A percentile compares a stretch with the other conserved stretches of the same genome.
These are phyloP conservation scores for Enteromius afrohamiltoni DNA, from an alignment of 2,797 vertebrate genomes.

Conservation along the genomic window DNA sequence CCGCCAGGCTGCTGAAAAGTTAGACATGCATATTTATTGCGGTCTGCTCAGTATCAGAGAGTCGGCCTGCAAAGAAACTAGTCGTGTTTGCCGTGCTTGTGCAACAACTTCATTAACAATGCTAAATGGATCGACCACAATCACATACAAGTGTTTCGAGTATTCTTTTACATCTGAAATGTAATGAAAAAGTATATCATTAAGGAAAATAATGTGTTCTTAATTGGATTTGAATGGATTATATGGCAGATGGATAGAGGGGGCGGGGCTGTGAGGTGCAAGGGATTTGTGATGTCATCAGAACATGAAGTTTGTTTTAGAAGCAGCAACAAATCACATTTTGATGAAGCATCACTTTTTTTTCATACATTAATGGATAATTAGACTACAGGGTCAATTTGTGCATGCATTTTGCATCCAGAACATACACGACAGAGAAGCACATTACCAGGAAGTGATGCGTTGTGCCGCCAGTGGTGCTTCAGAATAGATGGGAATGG, in stretches of 20 bases:
- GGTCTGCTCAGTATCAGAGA: constrained; percentile 19
- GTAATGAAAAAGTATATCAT: neutral
- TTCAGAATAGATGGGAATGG: constrained; percentile 9
- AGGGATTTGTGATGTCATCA: constrained; percentile 3
- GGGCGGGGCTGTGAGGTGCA: neutral
- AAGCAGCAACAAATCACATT: neutral
- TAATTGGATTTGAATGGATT: neutral
- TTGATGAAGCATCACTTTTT: neutral
- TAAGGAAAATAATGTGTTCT: neutral
- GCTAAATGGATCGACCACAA: neutral
- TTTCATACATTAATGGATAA: neutral
- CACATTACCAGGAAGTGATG: neutral
- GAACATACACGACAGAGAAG: constrained; percentile 6
- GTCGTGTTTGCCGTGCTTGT: neutral
- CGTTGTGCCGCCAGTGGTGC: neutral
- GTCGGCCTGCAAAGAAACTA: neutral
- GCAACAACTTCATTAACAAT: neutral
- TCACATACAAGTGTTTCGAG: neutral
- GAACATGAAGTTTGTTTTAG: neutral
- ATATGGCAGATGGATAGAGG: neutral
- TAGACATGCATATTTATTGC: constrained; percentile 51
- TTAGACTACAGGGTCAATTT: neutral
- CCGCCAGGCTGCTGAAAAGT: constrained; percentile 42
- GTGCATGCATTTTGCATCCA: neutral
- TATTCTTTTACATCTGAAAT: neutral